Base-by-base conservation (phyloP, 2,888 invertebrate species). In the Drosophila nigricruria region DNA sequence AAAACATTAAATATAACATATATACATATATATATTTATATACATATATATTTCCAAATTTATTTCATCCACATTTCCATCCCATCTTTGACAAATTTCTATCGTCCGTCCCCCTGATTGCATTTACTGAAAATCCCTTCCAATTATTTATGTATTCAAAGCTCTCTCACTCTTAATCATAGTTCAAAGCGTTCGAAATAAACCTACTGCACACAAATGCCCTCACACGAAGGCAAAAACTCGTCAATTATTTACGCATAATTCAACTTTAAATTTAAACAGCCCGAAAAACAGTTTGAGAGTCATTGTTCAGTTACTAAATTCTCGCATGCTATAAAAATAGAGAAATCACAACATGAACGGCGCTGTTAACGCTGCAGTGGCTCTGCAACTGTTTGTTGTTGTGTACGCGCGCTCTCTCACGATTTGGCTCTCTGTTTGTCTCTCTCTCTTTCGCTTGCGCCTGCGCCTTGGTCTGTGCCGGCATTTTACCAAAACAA, bases 401-500 rank as follows among this genome's bases (percentile, higher is more conserved):
- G 62, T 81, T 81, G 47, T 60, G 53, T 20, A 0, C 43, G 45
- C 49, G 0, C 49, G 47, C 54, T 32, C 54, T 61, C 50, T 56
- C n/a, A n/a, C n/a, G n/a, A n/a, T n/a, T n/a, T n/a, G n/a, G n/a
- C n/a, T n/a, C 54, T 61, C 50, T 56, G 34, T 30, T 9, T 40
- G 38, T 34, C 62, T 50, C 62, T 77, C 50, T 42, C 49, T 30
- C 59, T 47, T 52, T 81, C 52, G 30, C 58, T 38, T 18, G 71
- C 77, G 88, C 73, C 60, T 90, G 91, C 90, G 90, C 88, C 34
- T 61, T 73, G 14, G 27, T 47, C 52, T 61, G 61, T 79, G 85
- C 91, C 91, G 91, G 91, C 89, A 68, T 89, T 89, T 89, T 82
- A 53, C 38, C 47, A 60, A 75, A 71, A 79, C 70, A 79, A 59